Percentiles rank a stretch among this genome's conserved stretches.
Conservation (phyloP, 2,113 vertebrate genomes). For the Furnarius figulus region DNA sequence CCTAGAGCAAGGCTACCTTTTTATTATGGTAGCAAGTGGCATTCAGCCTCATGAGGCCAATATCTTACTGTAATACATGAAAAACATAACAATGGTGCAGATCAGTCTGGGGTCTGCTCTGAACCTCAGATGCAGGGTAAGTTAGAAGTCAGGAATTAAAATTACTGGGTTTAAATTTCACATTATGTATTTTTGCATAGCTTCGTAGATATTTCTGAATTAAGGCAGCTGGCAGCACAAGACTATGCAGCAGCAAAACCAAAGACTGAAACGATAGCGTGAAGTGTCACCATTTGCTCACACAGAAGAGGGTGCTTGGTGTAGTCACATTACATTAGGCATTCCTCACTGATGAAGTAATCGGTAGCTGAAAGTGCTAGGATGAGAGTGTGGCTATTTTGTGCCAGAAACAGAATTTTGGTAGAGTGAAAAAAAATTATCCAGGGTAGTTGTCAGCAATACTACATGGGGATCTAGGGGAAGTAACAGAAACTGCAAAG, state of each 20-base stretch:
- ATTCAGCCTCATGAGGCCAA: background rate
- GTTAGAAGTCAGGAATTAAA: background rate
- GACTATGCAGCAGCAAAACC: background rate
- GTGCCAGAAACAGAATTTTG: background rate
- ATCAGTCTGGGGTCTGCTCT: background rate
- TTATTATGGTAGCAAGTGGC: background rate
- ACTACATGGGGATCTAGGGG: background rate
- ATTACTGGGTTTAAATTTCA: background rate
- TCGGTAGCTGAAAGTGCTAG: background rate
- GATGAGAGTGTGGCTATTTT: background rate
- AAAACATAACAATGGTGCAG: background rate
- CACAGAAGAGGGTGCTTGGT: rapidly evolving
- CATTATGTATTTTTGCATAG: background rate
- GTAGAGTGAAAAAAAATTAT: background rate
- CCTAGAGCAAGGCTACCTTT: background rate
- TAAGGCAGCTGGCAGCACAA: background rate
- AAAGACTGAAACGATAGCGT: background rate
- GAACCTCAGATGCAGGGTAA: background rate
- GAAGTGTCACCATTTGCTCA: background rate
- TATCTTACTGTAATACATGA: background rate
- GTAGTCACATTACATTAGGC: background rate
- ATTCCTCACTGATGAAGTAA: background rate
- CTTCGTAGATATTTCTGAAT: background rate
- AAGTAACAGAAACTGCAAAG: background rate
- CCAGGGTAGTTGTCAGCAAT: background rate